Evolutionary conservation across 2,888 invertebrate genomes (phyloP).

Genomic region (Melinaea marsaeus): DNA sequence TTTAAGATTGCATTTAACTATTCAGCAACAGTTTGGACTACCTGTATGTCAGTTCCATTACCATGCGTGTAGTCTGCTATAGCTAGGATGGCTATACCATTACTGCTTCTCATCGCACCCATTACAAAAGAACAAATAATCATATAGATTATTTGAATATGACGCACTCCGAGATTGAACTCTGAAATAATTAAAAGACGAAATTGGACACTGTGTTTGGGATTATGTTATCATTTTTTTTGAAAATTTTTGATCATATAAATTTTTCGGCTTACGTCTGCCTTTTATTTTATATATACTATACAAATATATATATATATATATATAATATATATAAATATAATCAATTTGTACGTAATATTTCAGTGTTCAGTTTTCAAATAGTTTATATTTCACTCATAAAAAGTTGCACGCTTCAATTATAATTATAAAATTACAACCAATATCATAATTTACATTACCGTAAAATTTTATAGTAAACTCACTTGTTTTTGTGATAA

Average conservation of each 20-base stretch:
- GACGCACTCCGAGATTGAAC: constrained; percentile 69
- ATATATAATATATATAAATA: no score
- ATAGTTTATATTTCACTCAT: no score
- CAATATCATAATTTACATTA: neutral
- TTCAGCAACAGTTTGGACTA: constrained; percentile 26
- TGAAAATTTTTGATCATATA: no score
- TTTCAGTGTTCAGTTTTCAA: no score
- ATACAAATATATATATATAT: no score
- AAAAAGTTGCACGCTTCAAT: no score
- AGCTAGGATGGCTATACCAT: constrained; percentile 74
- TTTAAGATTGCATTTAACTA: neutral
- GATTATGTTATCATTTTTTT: no score
- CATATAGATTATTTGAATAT: constrained; percentile 75
- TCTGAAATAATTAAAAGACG: constrained; percentile 37
- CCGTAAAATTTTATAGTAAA: constrained; percentile 3
- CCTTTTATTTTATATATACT: no score
- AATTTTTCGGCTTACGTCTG: no score
- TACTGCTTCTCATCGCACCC: constrained; percentile 73
- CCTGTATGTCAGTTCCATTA: constrained; percentile 58
- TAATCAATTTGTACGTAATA: no score
- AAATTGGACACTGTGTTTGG: no score
- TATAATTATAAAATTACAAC: neutral
- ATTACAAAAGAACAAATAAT: constrained; percentile 68
- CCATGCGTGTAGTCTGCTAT: constrained; percentile 55
- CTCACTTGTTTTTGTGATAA: constrained; percentile 60